Percentiles rank a stretch among this genome's conserved stretches.
Conservation (phyloP, 2,113 vertebrate species). For the Nanorana parkeri region DNA sequence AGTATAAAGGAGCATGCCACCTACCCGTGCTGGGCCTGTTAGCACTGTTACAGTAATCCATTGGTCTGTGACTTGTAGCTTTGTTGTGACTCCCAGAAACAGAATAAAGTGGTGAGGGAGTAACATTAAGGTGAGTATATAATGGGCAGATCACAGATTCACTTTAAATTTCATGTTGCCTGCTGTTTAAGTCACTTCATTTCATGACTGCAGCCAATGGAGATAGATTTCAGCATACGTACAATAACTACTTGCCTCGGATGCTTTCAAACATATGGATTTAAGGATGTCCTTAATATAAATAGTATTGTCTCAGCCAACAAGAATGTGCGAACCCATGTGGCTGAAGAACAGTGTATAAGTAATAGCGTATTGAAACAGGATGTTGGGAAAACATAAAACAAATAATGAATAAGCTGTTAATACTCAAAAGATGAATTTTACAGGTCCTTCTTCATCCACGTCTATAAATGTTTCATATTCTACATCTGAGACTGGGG, state of each 20-base stretch:
- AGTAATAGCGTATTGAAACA: slow-evolving; percentile 52
- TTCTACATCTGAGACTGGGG: slow-evolving; percentile 43
- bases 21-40: too few species aligned
- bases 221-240: slow-evolving; percentile 24
- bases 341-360: slow-evolving; percentile 46
- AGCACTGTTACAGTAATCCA: too few species aligned
- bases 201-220: background rate
- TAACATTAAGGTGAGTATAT: too few species aligned
- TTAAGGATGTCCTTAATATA: slow-evolving; percentile 53
- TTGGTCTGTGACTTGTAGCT: too few species aligned
- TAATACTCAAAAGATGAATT: slow-evolving; percentile 57
- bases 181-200: too few species aligned
- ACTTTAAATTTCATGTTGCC: too few species aligned
- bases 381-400: slow-evolving; percentile 57
- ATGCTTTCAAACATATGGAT: slow-evolving; percentile 52
- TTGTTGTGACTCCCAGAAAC: too few species aligned
- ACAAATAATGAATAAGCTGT: slow-evolving; percentile 56
- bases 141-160: too few species aligned
- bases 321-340: slow-evolving; percentile 52
- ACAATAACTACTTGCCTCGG: slow-evolving; percentile 25
- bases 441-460: slow-evolving; percentile 55
- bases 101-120: too few species aligned
- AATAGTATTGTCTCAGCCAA: slow-evolving; percentile 37
- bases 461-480: slow-evolving; percentile 55
- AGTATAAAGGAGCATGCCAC: too few species aligned